Evolutionary conservation across 2,113 vertebrate genomes (phyloP).

Genomic region (Tyto alba): DNA sequence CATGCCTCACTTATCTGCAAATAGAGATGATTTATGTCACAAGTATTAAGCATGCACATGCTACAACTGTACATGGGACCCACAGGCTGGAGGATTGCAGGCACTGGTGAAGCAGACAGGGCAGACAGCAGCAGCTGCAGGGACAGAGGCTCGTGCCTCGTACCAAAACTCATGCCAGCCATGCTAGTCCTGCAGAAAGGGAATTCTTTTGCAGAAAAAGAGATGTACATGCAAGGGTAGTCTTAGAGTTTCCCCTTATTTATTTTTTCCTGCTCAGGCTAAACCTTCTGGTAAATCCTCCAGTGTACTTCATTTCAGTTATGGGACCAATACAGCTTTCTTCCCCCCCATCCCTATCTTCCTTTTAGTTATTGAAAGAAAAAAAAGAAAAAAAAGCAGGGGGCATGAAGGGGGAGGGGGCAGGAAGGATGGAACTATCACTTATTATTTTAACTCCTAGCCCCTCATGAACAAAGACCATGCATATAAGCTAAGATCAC

Average conservation of each 20-base stretch:
- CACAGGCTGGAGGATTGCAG: not conserved
- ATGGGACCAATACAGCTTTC: not conserved
- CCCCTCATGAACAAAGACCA: not conserved
- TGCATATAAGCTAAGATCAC: not conserved
- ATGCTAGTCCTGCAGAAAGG: not conserved
- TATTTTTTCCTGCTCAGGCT: not conserved
- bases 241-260: not conserved
- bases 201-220: not conserved
- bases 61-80: not conserved
- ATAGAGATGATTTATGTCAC: not conserved
- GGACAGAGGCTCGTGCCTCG: not conserved
- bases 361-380: not conserved
- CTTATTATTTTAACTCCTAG: not conserved
- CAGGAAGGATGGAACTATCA: not conserved
- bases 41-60: not conserved
- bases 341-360: not conserved
- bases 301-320: not conserved
- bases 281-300: not conserved
- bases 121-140: constrained; percentile 24
- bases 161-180: not conserved
- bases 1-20: not conserved
- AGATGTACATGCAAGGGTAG: not conserved
- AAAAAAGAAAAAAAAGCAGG: too few species aligned
- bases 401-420: too few species aligned
- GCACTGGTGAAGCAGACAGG: not conserved